Evolutionary conservation across 2,888 invertebrate genomes (phyloP).

Genomic region (Liopterus haemorrhoidalis): DNA sequence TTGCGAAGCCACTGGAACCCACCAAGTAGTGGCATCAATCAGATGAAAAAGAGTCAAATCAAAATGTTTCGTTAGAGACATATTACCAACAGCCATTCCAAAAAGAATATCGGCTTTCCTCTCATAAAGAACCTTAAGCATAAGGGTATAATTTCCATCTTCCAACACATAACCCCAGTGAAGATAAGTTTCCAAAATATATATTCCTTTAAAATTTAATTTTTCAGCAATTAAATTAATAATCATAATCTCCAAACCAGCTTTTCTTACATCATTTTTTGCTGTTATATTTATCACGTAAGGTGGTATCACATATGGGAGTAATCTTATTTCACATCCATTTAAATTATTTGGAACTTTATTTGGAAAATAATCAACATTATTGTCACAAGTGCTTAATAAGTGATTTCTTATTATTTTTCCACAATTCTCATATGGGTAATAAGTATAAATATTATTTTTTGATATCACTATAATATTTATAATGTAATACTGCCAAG

Average conservation of each 20-base stretch:
- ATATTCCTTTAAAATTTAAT: slow-evolving; percentile 28
- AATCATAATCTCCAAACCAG: slow-evolving; percentile 30
- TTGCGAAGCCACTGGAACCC: slow-evolving; percentile 8
- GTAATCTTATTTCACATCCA: slow-evolving; percentile 26
- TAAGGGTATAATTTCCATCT: slow-evolving; percentile 50
- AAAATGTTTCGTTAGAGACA: slow-evolving; percentile 52
- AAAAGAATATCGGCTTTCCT: slow-evolving; percentile 49
- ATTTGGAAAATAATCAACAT: too few species aligned
- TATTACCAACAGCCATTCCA: slow-evolving; percentile 56
- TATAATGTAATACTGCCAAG: too few species aligned
- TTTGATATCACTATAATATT: too few species aligned
- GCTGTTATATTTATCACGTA: slow-evolving; percentile 26
- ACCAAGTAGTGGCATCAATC: slow-evolving; percentile 9
- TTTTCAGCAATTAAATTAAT: slow-evolving; percentile 23
- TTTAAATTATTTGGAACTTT: slow-evolving; percentile 20
- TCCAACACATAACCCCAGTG: slow-evolving; percentile 46
- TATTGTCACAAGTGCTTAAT: too few species aligned
- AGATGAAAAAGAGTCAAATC: slow-evolving; percentile 51
- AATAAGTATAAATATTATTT: too few species aligned
- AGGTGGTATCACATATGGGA: slow-evolving; percentile 25
- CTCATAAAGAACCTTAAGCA: slow-evolving; percentile 44
- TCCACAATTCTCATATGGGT: too few species aligned
- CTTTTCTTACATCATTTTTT: slow-evolving; percentile 14
- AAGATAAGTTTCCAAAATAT: slow-evolving; percentile 18
- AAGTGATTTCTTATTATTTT: too few species aligned